Base-by-base conservation (phyloP, 2,113 vertebrate genomes). In the Xiphophorus maculatus region DNA sequence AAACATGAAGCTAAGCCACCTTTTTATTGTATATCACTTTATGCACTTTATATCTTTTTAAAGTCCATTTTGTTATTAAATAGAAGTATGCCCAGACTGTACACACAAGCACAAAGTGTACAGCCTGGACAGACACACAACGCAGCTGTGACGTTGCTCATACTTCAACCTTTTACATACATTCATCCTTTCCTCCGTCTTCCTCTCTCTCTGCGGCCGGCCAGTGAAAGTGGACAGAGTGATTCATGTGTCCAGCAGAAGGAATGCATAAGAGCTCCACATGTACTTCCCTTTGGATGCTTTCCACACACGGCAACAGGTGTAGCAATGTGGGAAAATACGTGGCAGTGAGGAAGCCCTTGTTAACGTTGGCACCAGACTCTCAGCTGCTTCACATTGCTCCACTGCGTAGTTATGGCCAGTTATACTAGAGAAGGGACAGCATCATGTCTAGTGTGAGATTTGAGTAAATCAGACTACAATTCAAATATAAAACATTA, bases 231-330 rank as follows among this genome's bases (percentile, higher is more conserved):
- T 75, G 73, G 75, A 68, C 70, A 63, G 66, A 66, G 44, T 92
- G 90, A 90, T 89, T 92, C 83, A 91, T 88, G 89, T 88, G 76
- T 35, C 0, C 66, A 74, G 67, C 14, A 22, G 85, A 81, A 89
- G 90, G 90, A 92, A 91, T 92, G 83, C 67, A 51, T 67, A 76
- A 35, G 77, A 84, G 79, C 75, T 69, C 87, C 88, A 82, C 83
- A 87, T 91, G 88, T 85, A 81, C 81, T 78, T 85, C 71, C 73
- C 66, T 76, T 77, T 87, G 35, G 73, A 74, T 75, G 85, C 77
- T 69, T 70, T 28, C 30, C 27, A 62, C 76, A 71, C 75, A 63
- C 19, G 42, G 75, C 64, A 73, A 92, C 91, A 94, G 91, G 91
- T 93, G 90, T 77, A 60, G 72, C 54, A 17, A 44, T 63, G 86